Base-by-base conservation (phyloP, 2,113 vertebrate species). In the Apteryx owenii region DNA sequence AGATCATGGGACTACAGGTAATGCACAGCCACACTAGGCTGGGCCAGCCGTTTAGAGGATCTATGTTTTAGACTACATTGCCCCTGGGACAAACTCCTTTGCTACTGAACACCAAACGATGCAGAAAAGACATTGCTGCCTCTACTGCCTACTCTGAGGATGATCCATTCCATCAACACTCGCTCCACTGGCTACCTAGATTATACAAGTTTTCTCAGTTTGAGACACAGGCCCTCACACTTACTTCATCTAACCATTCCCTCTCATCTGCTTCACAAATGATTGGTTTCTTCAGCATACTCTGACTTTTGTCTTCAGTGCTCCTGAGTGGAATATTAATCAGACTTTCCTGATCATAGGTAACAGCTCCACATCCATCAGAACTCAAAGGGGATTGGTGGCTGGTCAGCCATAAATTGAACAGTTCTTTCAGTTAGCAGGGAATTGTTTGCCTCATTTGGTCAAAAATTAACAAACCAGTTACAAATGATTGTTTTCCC, bases 21-120 rank as follows among this genome's bases (percentile, higher is more conserved):
- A 31, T 0, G 5, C 7, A 4, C 4, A 11, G 17, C 42, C 72
- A 50, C 29, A 4, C 0, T 0, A 28, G 44, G 38, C 53, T 65
- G 26, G 5, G 9, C 14, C 58, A 66, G 69, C 16, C 4, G 0
- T 9, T 5, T 3, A 33, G 28, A 36, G 38, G 38, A 33, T n/a
- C 38, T 46, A 8, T 29, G 13, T 4, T 7, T 28, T 20, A 2
- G 8, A 25, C 25, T 26, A 56, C 29, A 0, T 2, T 22, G 29
- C 53, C 16, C 53, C 1, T 6, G 25, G 38, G 23, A 66, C 16
- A 28, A 40, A 66, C 25, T 18, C 14, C 62, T 22, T 29, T 66
- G 40, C 64, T 42, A 66, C 25, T 25, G 40, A 44, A 66, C 38
- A 44, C 28, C 22, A 38, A 42, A 66, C 10, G 26, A 66, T 44